Evolutionary conservation across 2,888 invertebrate genomes (phyloP).

Genomic region (Archips xylosteana): DNA sequence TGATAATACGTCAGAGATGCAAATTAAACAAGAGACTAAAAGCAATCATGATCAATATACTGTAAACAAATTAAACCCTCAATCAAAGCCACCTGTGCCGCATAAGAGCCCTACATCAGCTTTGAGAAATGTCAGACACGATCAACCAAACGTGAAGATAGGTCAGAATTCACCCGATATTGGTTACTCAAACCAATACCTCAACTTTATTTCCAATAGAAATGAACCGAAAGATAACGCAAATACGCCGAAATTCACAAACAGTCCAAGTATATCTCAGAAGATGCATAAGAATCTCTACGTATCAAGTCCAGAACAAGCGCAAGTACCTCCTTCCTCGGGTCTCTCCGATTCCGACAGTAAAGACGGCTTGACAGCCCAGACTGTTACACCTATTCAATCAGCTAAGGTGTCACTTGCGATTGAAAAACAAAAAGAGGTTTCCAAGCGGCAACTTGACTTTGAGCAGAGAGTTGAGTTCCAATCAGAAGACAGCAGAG

Average conservation of each 20-base stretch:
- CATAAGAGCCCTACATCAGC: conserved; percentile 75
- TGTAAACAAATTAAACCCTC: conserved; percentile 56
- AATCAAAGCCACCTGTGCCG: conserved; percentile 59
- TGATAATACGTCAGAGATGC: conserved; percentile 59
- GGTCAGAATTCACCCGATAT: conserved; percentile 76
- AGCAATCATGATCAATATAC: conserved; percentile 58
- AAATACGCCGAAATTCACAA: conserved; percentile 82
- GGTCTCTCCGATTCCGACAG: conserved; percentile 81
- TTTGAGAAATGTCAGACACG: conserved; percentile 77
- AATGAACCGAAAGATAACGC: conserved; percentile 84
- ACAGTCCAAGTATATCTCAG: conserved; percentile 81
- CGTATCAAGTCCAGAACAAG: conserved; percentile 82
- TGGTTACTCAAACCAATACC: conserved; percentile 81
- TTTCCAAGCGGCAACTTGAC: conserved; percentile 80
- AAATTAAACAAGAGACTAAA: conserved; percentile 58
- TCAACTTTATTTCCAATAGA: conserved; percentile 79
- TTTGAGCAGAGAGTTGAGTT: conserved; percentile 78
- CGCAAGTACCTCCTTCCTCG: conserved; percentile 81
- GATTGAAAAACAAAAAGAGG: conserved; percentile 77
- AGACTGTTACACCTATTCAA: conserved; percentile 75
- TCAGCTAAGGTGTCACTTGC: conserved; percentile 73
- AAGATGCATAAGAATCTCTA: conserved; percentile 84
- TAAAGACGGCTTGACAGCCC: conserved; percentile 80
- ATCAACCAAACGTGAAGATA: conserved; percentile 73
- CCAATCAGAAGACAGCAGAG: conserved; percentile 81